phyloP scores from a whole-genome alignment of 2,888 invertebrate genomes.

The Conchocele bisecta region DNA sequence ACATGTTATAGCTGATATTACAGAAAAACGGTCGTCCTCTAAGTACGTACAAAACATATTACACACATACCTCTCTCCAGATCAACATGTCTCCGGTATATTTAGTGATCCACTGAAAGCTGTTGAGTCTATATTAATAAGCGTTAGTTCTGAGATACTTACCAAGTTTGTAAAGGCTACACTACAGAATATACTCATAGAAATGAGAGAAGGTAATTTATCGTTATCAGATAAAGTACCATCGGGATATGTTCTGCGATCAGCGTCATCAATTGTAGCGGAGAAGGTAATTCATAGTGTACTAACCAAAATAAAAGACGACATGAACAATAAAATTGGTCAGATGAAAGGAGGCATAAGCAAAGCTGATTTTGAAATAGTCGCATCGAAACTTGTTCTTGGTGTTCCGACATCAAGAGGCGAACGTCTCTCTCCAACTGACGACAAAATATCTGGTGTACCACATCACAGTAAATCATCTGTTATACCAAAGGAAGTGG shows the following conservation, averaged over 20 bases:
- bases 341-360: constrained; percentile 22
- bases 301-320: constrained; percentile 37
- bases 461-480: constrained; percentile 26
- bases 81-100: constrained; percentile 8
- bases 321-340: constrained; percentile 27
- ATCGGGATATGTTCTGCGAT: constrained; percentile 42
- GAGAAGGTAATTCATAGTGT: constrained; percentile 55
- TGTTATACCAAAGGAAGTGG: constrained; percentile 49
- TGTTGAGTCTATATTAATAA: constrained; percentile 53
- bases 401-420: constrained; percentile 17
- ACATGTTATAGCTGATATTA: constrained; percentile 26
- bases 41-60: constrained; percentile 42
- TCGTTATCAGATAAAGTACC: constrained; percentile 20
- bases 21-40: constrained; percentile 22
- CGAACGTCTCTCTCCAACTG: not conserved
- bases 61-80: constrained; percentile 35
- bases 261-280: constrained; percentile 54
- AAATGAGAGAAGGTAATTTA: constrained; percentile 43
- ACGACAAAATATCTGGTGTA: not conserved
- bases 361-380: constrained; percentile 46
- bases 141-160: constrained; percentile 57
- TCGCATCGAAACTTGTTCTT: constrained; percentile 33
- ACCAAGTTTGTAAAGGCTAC: constrained; percentile 62
- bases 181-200: constrained; percentile 53
- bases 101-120: constrained; percentile 53